Evolutionary conservation across 1,140 invertebrate genomes (phyloP).

Genomic region (Eulimnadia texana): DNA sequence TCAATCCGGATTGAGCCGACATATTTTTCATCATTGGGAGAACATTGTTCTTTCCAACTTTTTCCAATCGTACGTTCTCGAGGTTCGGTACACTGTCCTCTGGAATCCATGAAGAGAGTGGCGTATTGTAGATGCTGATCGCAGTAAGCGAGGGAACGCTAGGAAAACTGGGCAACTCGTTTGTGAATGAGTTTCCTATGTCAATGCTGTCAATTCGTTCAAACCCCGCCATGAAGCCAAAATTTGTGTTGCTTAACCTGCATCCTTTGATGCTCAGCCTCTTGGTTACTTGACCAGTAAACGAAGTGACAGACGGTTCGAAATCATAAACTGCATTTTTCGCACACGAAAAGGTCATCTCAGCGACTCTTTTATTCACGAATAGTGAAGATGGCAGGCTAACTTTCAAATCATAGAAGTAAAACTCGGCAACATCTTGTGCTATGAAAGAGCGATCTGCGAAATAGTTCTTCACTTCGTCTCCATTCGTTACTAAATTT

Average conservation of each 20-base stretch:
- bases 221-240: not conserved
- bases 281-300: not conserved
- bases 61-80: not conserved
- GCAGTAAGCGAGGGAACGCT: not conserved
- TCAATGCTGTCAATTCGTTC: not conserved
- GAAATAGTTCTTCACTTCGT: not conserved
- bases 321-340: not conserved
- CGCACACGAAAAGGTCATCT: not conserved
- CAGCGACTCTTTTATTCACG: not conserved
- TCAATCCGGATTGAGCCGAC: not conserved
- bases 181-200: not conserved
- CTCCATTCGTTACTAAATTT: not conserved
- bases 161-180: not conserved
- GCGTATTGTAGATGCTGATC: not conserved
- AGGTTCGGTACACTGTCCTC: not conserved
- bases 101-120: not conserved
- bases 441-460: not conserved
- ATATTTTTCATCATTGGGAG: not conserved
- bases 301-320: not conserved
- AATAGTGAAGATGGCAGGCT: not conserved
- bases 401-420: not conserved
- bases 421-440: not conserved
- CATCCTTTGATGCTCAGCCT: not conserved
- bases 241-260: not conserved
- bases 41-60: not conserved